These are phyloP conservation scores for Esox masquinongy DNA, from an alignment of 2,797 vertebrate species.

Conservation along the genomic window DNA sequence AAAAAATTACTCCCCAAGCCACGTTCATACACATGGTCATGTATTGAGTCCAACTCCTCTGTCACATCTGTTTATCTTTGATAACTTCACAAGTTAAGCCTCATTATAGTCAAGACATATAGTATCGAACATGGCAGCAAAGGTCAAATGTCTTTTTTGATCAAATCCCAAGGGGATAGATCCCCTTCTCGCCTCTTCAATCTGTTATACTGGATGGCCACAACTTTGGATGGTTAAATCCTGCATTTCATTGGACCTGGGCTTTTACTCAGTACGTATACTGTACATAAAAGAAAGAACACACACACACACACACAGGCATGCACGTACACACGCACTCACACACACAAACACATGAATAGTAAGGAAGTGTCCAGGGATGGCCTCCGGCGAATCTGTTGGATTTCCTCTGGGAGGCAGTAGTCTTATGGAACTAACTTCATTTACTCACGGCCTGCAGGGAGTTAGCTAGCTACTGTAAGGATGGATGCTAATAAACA, in stretches of 20 bases:
- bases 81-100: no score
- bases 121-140: slow-evolving; percentile 29
- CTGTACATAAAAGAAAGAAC: no score
- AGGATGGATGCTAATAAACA: slow-evolving; percentile 19
- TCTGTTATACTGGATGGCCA: slow-evolving; percentile 54
- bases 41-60: no score
- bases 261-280: slow-evolving; percentile 33
- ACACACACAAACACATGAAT: slow-evolving; percentile 53
- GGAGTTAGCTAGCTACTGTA: not conserved
- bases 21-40: no score
- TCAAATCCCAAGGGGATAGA: slow-evolving; percentile 63
- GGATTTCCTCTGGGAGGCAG: slow-evolving; percentile 58
- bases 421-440: slow-evolving; percentile 35
- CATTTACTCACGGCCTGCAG: slow-evolving; percentile 30
- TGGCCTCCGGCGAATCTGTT: slow-evolving; percentile 34
- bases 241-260: slow-evolving; percentile 55
- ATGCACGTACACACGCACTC: slow-evolving; percentile 4
- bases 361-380: slow-evolving; percentile 54
- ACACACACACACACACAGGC: not conserved
- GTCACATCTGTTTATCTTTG: no score
- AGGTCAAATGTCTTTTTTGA: slow-evolving; percentile 43
- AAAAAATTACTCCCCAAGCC: no score
- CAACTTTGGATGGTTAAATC: slow-evolving; percentile 53
- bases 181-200: slow-evolving; percentile 56
- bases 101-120: no score